These are phyloP conservation scores for Polypterus bichir DNA, from an alignment of 2,113 vertebrate genomes.

Conservation along the genomic window DNA sequence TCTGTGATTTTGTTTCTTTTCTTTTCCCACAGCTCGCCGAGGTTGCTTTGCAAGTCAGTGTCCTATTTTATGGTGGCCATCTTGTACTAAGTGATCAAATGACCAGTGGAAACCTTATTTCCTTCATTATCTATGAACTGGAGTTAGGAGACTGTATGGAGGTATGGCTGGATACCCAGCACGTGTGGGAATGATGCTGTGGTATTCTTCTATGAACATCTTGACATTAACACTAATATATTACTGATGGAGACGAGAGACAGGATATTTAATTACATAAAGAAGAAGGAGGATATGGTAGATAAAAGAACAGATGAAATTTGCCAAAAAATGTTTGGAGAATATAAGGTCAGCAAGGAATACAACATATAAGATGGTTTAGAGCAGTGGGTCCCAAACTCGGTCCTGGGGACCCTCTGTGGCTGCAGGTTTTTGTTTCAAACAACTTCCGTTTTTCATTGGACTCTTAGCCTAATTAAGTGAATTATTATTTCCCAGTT, in stretches of 20 bases:
- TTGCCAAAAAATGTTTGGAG: too few relatives aligned
- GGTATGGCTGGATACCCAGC: slow-evolving; percentile 41
- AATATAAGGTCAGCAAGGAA: too few relatives aligned
- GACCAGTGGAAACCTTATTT: slow-evolving; percentile 70
- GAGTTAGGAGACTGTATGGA: slow-evolving; percentile 81
- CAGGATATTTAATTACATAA: too few relatives aligned
- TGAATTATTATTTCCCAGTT: too few relatives aligned
- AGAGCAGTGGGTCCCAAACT: too few relatives aligned
- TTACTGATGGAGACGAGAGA: neutral
- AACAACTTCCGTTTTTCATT: too few relatives aligned
- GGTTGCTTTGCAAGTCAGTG: slow-evolving; percentile 72
- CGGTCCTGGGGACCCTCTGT: too few relatives aligned
- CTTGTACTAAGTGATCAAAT: slow-evolving; percentile 79
- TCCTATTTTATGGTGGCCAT: slow-evolving; percentile 85
- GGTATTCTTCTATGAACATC: neutral
- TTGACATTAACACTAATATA: neutral
- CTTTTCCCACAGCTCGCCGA: slow-evolving; percentile 61
- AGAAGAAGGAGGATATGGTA: too few relatives aligned
- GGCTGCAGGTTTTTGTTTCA: too few relatives aligned
- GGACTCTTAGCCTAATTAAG: too few relatives aligned
- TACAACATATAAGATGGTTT: too few relatives aligned
- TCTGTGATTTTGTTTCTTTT: neutral
- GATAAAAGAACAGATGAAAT: too few relatives aligned
- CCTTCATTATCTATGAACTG: slow-evolving; percentile 86
- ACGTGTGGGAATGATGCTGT: neutral